Percentiles rank a stretch among this genome's conserved stretches.
These are phyloP conservation scores for Pithys albifrons DNA, from an alignment of 2,113 vertebrate genomes.

Conservation along the genomic window DNA sequence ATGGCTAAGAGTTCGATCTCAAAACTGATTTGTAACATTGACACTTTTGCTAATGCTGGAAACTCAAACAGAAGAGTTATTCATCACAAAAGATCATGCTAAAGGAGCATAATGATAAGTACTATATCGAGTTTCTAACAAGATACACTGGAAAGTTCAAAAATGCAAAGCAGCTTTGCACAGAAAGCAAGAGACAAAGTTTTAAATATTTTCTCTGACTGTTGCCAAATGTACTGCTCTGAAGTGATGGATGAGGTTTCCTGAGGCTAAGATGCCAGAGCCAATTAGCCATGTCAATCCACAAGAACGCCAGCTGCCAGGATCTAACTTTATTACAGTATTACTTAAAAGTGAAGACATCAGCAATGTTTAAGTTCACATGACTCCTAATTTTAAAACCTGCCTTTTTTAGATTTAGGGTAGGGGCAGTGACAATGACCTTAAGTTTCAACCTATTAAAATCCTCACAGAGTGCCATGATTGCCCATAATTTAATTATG, in stretches of 20 bases:
- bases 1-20: not conserved
- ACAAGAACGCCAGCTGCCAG: slow-evolving; percentile 68
- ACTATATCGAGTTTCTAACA: not conserved
- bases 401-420: slow-evolving; percentile 45
- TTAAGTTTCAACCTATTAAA: slow-evolving; percentile 52
- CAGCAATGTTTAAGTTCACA: slow-evolving; percentile 61
- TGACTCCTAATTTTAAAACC: slow-evolving; percentile 63
- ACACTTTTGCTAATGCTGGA: not conserved
- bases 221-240: slow-evolving; percentile 46
- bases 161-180: slow-evolving; percentile 34
- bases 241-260: slow-evolving; percentile 72
- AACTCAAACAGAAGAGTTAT: not conserved
- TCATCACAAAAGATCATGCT: not conserved
- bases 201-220: slow-evolving; percentile 62
- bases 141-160: not conserved
- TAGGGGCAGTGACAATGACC: slow-evolving; percentile 35
- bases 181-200: slow-evolving; percentile 60
- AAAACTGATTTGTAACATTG: not conserved
- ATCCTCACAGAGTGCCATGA: slow-evolving; percentile 3
- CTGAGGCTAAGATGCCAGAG: slow-evolving; percentile 71
- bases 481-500: slow-evolving; percentile 62
- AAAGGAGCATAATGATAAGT: not conserved
- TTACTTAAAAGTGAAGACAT: slow-evolving; percentile 69
- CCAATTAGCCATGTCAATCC: slow-evolving; percentile 76
- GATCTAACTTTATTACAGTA: slow-evolving; percentile 61